Base-by-base conservation (phyloP, 2,888 invertebrate genomes). In the Leptopilina syphax region DNA sequence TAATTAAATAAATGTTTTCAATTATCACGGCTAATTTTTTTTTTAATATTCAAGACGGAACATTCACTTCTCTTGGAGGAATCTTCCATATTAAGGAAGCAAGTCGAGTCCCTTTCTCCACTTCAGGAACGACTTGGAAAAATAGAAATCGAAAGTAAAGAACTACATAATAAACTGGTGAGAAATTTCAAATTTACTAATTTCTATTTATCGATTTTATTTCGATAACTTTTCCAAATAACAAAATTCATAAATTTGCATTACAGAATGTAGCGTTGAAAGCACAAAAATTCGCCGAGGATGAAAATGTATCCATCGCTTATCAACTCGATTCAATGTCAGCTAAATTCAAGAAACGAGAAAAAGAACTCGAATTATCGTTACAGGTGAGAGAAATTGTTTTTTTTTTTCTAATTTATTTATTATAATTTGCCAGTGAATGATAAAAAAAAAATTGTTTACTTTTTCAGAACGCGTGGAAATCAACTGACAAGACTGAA, bases 321-420 rank as follows among this genome's bases (percentile, higher is more conserved):
- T 94, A 93, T 77, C 93, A 93, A 86, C 93, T 93, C 84, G 93
- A 94, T 81, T 93, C 92, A 27, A 90, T 93, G 7, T 92, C 93
- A 88, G 91, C 90, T 7, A 94, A 94, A 86, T 90, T 93, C 7
- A 93, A 93, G 86, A 90, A 88, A 1, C 92, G 95, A 77, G 95
- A 95, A 90, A 91, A 91, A 50, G 94, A 95, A 89, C 90, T 80
- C 41, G 87, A 79, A 77, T 80, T 24, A 57, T 85, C 77, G 34
- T 82, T 81, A 57, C 79, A 80, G 83, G 76, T 70, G 76, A 79
- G 80, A 24, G 44, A 65, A 77, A 80, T 47, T 9, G 47, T 12
- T 60, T 60, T 76, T 50, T 63, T 18, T 24, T 41, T 63, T 78
- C 44, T 44, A 41, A 81, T 47, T 67, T 50, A 50, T 10, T 50